Evolutionary conservation across 2,797 vertebrate species (phyloP), one percentile per base, ranked within the genome.

Genomic region (Dicrostonyx torquatus): DNA sequence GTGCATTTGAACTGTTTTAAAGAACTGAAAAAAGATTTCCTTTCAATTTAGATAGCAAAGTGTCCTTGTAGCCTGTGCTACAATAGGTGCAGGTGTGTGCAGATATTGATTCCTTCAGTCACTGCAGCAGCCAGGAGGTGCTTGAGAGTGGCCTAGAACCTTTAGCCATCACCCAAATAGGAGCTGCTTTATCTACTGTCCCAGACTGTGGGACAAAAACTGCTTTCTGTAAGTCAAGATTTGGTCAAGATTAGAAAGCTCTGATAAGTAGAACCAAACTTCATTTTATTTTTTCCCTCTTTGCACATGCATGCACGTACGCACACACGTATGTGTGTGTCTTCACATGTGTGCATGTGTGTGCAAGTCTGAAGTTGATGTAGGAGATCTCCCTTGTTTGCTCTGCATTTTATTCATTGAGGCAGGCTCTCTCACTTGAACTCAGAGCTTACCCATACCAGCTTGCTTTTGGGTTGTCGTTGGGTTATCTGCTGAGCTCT

Each of bases 11-110:
- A 26, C 9, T 80, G 26, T 68, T 87, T 93, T 87, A 13, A 48
- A 92, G 45, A 93, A 95, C 6, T 86, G 34, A 12, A 22, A 2
- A 45, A 85, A 77, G 40, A 87, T 77, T 77, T 4, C n/a, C 11
- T 70, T 88, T 91, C 18, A 58, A n/a, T 94, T 95, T 86, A 53
- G 53, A 93, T 29, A 92, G 40, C 50, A 75, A 66, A 72, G 26
- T 60, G 77, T 43, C 29, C 15, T 40, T n/a, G 82, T 7, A 68
- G 37, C 60, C 26, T 60, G 26, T 84, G n/a, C 9, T n/a, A 62
- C 14, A 53, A 2, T 76, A 60, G 53, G 24, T 12, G 55, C 53
- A 50, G 76, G 40, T 86, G 14, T 29, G 0, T 87, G 79, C 64
- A 77, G 15, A 31, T 72, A 72, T 2, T n/a, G 45, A 95, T 43